These are phyloP conservation scores for Crypturellus undulatus DNA, from an alignment of 2,113 vertebrate species.

Conservation along the genomic window DNA sequence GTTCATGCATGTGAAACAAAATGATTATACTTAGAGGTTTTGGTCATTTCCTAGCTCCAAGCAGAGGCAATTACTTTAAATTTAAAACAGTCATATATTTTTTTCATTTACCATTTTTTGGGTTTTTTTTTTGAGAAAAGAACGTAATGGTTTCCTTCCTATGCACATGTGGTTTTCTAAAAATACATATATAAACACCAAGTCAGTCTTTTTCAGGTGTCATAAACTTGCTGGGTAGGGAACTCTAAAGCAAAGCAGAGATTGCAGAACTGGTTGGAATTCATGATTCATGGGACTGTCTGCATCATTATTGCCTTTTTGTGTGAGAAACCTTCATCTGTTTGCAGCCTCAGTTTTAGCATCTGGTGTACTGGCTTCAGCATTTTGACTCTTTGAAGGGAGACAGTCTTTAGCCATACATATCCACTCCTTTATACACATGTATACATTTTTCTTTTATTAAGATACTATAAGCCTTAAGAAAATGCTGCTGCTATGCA, in stretches of 20 bases:
- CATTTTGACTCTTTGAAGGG: neutral
- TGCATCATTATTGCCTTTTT: neutral
- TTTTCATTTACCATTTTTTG: neutral
- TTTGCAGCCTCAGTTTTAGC: neutral
- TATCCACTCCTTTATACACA: accelerated
- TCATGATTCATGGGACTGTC: neutral
- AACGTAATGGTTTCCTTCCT: neutral
- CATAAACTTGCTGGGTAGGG: neutral
- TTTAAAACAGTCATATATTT: neutral
- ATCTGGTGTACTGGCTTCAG: neutral
- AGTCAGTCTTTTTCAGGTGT: neutral
- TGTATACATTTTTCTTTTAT: neutral
- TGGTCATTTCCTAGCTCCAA: neutral
- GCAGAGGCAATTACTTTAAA: conserved; percentile 8
- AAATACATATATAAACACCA: neutral
- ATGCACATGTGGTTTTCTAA: neutral
- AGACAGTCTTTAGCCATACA: neutral
- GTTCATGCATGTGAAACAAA: conserved; percentile 61
- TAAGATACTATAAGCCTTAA: neutral
- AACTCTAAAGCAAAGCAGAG: neutral
- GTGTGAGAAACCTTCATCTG: neutral
- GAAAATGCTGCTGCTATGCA: neutral
- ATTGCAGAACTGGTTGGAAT: neutral
- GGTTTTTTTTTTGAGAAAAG: neutral
- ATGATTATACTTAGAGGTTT: neutral